Conservation (phyloP, 2,113 vertebrate genomes). For the Tenebrosternarchus preto region DNA sequence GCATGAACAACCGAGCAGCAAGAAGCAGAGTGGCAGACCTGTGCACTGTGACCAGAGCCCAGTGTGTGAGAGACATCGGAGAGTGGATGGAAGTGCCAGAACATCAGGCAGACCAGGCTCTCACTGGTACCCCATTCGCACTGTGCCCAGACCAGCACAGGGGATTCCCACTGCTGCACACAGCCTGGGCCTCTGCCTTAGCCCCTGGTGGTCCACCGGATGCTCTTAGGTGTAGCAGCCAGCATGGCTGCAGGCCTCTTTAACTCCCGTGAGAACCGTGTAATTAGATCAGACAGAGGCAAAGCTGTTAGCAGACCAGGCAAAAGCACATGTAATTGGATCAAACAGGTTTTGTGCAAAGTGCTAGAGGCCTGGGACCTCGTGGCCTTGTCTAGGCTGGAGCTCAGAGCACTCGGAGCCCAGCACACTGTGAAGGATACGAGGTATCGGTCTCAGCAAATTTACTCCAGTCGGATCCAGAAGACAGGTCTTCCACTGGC, state of each 20-base stretch:
- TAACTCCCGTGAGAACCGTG: neutral
- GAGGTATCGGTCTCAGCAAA: conserved; percentile 76
- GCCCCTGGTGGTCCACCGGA: conserved; percentile 20
- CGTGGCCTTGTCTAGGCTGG: neutral
- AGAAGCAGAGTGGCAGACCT: neutral
- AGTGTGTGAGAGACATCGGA: conserved; percentile 8
- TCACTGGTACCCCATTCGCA: conserved; percentile 30
- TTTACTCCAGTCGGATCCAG: conserved; percentile 78
- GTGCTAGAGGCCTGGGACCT: conserved; percentile 16
- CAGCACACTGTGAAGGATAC: conserved; percentile 74
- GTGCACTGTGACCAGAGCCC: conserved; percentile 18
- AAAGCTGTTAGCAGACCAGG: conserved; percentile 12
- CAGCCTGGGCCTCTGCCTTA: conserved; percentile 16
- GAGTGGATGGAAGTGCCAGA: too few species aligned
- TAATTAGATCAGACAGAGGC: conserved; percentile 26
- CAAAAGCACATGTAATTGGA: conserved; percentile 4
- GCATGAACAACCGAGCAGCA: too few species aligned
- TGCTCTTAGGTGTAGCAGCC: neutral
- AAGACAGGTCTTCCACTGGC: conserved; percentile 65
- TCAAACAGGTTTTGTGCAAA: conserved; percentile 24
- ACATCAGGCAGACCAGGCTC: neutral
- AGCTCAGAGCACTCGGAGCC: neutral
- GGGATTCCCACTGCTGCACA: neutral
- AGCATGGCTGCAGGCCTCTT: neutral
- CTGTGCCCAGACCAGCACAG: conserved; percentile 25